Base-by-base conservation (phyloP, 2,797 vertebrate genomes). In the Chelidonichthys spinosus region DNA sequence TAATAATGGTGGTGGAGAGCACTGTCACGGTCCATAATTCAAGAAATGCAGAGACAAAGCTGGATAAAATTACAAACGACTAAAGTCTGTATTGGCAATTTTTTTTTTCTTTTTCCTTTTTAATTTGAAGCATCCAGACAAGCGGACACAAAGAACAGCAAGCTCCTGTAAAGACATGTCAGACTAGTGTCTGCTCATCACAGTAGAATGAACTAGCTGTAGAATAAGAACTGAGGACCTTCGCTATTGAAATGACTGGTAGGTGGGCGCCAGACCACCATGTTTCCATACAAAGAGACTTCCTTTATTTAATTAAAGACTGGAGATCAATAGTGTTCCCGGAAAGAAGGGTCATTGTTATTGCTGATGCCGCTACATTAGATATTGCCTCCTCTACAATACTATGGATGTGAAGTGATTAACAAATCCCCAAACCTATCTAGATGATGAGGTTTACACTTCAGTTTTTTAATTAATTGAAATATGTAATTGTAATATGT, bases 271-370 rank as follows among this genome's bases (percentile, higher is more conserved):
- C 6, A 37, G 25, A 37, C 52, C 49, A 52, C 44, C 37, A 40
- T 37, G 63, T 71, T 77, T 17, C 79, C 68, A 3, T 49, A 69
- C 63, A 82, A 79, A 81, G 80, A 81, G 56, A 54, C 32, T 39
- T 72, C 69, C 72, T 84, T 87, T 72, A 86, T 87, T 82, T 90
- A 74, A 90, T 91, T 87, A 84, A 88, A 85, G 63, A 50, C 49
- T 37, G 42, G 44, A 78, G 81, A 91, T 92, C 90, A 90, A 90
- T 92, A 88, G 54, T 9, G 72, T 85, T 87, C 82, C 84, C 79
- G 88, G 90, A 91, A 90, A 74, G 75, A 86, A 36, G 33, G 80
- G 71, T 62, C 80, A 39, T 73, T 79, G 71, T 87, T 90, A 80
- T 68, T 87, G 82, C 91, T 88, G 83, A 88, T 78, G 84, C 77